Evolutionary conservation across 2,888 invertebrate genomes (phyloP).

Genomic region (Alentia gelatinosa): DNA sequence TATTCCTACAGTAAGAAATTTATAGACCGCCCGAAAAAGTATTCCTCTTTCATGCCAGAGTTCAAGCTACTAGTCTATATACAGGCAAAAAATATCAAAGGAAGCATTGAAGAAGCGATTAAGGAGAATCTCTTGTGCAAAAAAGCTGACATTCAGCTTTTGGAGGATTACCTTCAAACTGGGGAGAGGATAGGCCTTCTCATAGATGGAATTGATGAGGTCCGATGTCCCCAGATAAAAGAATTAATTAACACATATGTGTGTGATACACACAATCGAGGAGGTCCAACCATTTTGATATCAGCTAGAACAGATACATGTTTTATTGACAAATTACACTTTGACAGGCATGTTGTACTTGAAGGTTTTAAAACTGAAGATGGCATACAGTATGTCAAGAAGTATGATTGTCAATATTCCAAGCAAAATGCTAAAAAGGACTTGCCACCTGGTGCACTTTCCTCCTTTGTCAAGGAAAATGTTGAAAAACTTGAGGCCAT

Average conservation of each 20-base stretch:
- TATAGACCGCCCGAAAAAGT: background rate
- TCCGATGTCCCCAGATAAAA: background rate
- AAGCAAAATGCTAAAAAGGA: background rate
- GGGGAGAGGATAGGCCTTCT: background rate
- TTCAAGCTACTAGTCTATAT: background rate
- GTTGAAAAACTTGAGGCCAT: background rate
- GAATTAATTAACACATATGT: background rate
- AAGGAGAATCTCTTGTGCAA: background rate
- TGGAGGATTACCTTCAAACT: background rate
- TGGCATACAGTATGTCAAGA: background rate
- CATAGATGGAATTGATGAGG: background rate
- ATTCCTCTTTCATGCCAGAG: no score
- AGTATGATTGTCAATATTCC: no score
- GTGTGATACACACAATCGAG: background rate
- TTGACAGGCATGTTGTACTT: background rate
- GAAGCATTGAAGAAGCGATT: background rate
- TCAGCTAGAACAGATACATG: background rate
- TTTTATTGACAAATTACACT: background rate
- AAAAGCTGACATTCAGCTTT: background rate
- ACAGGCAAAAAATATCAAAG: background rate
- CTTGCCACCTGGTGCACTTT: background rate
- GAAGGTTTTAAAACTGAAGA: background rate
- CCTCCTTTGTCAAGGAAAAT: background rate
- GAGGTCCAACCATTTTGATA: background rate
- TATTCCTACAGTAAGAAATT: background rate